A percentile compares a stretch with the other conserved stretches of the same genome.
phyloP scores from a whole-genome alignment of 2,797 vertebrate species.

The Arctocebus calabarensis region DNA sequence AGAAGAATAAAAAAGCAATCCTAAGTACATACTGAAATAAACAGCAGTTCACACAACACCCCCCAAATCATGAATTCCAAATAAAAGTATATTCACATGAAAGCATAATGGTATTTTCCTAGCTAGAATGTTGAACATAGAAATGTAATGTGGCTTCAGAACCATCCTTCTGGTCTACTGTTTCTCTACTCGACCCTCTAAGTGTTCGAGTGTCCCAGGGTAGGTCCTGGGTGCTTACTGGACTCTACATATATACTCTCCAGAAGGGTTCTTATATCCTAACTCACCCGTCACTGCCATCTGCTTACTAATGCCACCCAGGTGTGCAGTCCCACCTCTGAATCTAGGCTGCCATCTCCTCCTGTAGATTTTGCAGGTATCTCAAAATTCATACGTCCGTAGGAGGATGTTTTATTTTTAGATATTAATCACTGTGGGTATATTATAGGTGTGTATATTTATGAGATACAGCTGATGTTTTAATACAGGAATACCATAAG shows the following conservation, averaged over 20 bases:
- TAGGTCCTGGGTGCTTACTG: not conserved
- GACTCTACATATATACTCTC: not conserved
- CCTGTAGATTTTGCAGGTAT: not conserved
- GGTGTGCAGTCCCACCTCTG: no score
- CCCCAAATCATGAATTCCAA: not conserved
- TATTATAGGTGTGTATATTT: not conserved
- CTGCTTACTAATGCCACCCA: no score
- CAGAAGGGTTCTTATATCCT: not conserved
- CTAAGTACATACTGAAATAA: constrained; percentile 36
- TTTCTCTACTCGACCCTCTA: not conserved
- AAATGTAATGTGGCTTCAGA: not conserved
- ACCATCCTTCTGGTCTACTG: not conserved
- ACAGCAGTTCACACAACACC: not conserved
- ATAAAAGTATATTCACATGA: not conserved
- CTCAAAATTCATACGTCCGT: not conserved
- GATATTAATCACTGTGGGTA: not conserved
- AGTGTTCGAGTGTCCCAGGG: not conserved
- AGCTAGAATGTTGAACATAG: not conserved
- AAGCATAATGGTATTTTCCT: not conserved
- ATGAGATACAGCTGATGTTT: not conserved
- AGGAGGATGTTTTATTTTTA: not conserved
- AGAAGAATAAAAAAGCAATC: constrained; percentile 29
- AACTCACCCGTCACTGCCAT: rapidly evolving
- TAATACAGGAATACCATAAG: not conserved
- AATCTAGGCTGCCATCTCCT: not conserved